Base-by-base conservation (phyloP, 2,888 invertebrate genomes). In the Hylaea fasciaria region DNA sequence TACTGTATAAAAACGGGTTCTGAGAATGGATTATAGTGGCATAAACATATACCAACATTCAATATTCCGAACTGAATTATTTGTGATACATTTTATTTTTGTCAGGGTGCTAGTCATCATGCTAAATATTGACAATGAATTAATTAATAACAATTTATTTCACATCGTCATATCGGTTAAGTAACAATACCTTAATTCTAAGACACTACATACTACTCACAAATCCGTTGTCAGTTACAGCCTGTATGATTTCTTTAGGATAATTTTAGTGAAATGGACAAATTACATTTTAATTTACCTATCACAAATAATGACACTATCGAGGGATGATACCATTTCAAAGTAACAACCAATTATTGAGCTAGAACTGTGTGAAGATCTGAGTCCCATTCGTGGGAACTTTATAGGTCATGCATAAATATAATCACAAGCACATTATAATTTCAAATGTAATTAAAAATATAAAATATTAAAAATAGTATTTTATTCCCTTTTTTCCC, bases 211-310 rank as follows among this genome's bases (percentile, higher is more conserved):
- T 72, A 72, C 84, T 90, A 90, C 81, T 90, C 85, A 89, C 91
- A 91, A 91, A 91, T 91, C 91, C 91, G 83, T 91, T 87, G 85
- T 91, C 83, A 85, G 78, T 90, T 86, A 91, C 90, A 90, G 89
- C 91, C 91, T 81, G 90, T 80, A 73, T 32, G 77, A 77, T 35
- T 81, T 78, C 78, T 77, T 81, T 83, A 85, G 81, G 80, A 83
- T 81, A 56, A 70, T 66, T 68, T 67, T 62, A 68, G 58, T 71
- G 64, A 58, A 71, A 69, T 71, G 71, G 71, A 77, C 74, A 71
- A 64, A 69, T 70, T 57, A 66, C 35, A 49, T n/a, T 12, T n/a
- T 11, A 46, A 4, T 11, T 29, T 35, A 14, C 5, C 28, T 29
- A 1, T 13, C 29, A 35, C 12, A 35, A 47, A 47, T 3, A 47